Conservation (phyloP, 2,113 vertebrate genomes). For the Macrotis lagotis region DNA sequence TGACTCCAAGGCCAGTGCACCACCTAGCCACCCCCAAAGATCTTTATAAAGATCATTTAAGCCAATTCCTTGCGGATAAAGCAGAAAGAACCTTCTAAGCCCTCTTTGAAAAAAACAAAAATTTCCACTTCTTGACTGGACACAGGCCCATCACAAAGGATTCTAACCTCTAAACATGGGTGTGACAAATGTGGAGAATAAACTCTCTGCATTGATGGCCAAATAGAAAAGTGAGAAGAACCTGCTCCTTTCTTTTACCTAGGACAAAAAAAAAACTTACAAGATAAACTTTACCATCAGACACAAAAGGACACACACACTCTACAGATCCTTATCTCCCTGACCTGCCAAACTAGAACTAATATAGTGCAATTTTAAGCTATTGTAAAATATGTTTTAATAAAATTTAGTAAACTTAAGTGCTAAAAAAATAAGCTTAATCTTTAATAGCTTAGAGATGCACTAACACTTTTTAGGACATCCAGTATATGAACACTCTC, state of each 20-base stretch:
- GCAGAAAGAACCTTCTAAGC: slow-evolving; percentile 34
- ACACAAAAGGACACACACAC: not conserved
- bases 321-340: not conserved
- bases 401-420: too few species aligned
- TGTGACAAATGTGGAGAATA: slow-evolving; percentile 95
- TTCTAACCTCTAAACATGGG: slow-evolving; percentile 94
- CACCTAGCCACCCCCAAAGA: too few species aligned
- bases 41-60: not conserved
- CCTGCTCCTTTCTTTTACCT: slow-evolving; percentile 92
- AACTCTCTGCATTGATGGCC: slow-evolving; percentile 96
- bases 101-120: not conserved
- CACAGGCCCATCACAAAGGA: slow-evolving; percentile 67
- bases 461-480: not conserved
- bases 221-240: slow-evolving; percentile 99
- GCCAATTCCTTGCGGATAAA: slow-evolving; percentile 39
- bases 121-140: too few species aligned
- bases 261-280: slow-evolving; percentile 76
- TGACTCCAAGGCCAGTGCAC: too few species aligned
- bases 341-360: not conserved
- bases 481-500: not conserved
- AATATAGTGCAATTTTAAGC: not conserved
- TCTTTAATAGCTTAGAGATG: not conserved
- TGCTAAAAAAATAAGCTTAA: too few species aligned
- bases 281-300: slow-evolving; percentile 28
- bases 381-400: too few species aligned